phyloP scores from a whole-genome alignment of 2,888 invertebrate species.

The Parapristionchus giblindavisi region DNA sequence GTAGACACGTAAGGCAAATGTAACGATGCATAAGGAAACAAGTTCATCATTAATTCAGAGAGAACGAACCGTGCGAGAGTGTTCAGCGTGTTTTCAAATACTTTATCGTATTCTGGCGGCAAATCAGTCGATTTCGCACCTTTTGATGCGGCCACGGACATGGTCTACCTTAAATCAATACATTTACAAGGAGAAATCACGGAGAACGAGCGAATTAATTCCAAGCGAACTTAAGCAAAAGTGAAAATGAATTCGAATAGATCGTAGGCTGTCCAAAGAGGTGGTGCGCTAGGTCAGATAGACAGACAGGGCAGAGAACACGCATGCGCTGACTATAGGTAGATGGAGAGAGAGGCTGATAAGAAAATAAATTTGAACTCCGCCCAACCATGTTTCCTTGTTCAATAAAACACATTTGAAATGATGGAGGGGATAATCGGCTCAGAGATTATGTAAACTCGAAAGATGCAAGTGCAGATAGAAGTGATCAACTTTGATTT shows the following conservation, averaged over 20 bases:
- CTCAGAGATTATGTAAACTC: too few relatives aligned
- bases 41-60: too few relatives aligned
- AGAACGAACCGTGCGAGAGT: conserved; percentile 10
- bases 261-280: neutral
- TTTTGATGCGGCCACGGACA: neutral
- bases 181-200: neutral
- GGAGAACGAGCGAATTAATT: neutral
- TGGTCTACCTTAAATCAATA: neutral
- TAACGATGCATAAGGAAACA: too few relatives aligned
- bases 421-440: conserved; percentile 2
- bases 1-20: too few relatives aligned
- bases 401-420: too few relatives aligned
- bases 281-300: conserved; percentile 21
- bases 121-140: neutral
- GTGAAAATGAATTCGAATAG: neutral
- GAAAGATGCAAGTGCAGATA: too few relatives aligned
- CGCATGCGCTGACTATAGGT: neutral
- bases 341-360: too few relatives aligned
- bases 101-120: too few relatives aligned
- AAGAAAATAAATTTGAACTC: too few relatives aligned
- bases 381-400: too few relatives aligned
- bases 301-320: neutral
- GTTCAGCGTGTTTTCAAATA: conserved; percentile 7
- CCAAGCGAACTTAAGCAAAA: neutral
- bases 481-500: too few relatives aligned